Base-by-base conservation (phyloP, 2,113 vertebrate genomes). In the Dromiciops gliroides region DNA sequence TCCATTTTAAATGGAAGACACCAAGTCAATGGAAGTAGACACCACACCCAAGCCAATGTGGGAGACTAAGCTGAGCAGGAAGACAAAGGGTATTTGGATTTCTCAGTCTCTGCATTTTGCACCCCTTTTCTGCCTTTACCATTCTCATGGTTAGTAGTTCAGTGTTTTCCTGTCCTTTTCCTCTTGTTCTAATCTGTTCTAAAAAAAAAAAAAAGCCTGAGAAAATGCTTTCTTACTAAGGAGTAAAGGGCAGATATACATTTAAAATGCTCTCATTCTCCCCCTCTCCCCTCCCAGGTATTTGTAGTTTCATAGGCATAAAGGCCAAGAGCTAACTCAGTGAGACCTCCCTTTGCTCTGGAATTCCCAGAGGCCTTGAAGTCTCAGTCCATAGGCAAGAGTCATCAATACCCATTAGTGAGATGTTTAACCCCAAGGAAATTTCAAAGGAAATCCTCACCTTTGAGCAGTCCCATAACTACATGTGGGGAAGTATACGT, bases 301-400 rank as follows among this genome's bases (percentile, higher is more conserved):
- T 92, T 56, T 88, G 16, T 9, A 93, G 60, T 92, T 93, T 47
- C 91, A 37, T 51, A 95, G 93, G 92, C 47, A 91, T 52, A 48
- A 93, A 48, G 92, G 94, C 51, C 48, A 89, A 25, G 49, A 51
- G n/a, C 1, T 90, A 93, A 95, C 92, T 11, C 1, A 50, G 51
- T 50, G 4, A n/a, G 47, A 28, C 49, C 67, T n/a, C 90, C 49
- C 67, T n/a, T 89, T 89, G 88, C 25, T 51, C 31, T 90, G 51
- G 51, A 51, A 51, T 92, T 51, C 52, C 26, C 60, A 3, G 90
- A 89, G 24, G 31, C 60, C 51, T 83, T 25, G 25, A 90, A 90
- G 94, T 90, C 56, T 51, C 28, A n/a, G 22, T 83, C 92, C 28
- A 23, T 75, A 50, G 28, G 83, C 93, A 95, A 51, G 26, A 60